Evolutionary conservation across 2,113 vertebrate genomes (phyloP), one percentile per base, ranked within the genome.

Genomic region (Silurus glanis): DNA sequence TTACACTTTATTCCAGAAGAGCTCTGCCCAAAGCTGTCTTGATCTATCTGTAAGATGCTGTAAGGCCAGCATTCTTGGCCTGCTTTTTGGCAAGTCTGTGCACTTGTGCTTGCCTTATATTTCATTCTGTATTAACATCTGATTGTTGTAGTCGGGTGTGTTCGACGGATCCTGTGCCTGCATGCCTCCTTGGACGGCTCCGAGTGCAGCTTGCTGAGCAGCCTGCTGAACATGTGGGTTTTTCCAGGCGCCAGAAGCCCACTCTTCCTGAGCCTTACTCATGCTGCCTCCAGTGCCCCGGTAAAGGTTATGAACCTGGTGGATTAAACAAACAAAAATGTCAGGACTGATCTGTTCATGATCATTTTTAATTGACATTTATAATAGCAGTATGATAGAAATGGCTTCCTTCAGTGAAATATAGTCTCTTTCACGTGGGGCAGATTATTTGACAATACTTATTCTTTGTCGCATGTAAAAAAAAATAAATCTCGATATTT

Each of bases 201-300:
- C 96, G 91, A 97, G 93, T 8, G 96, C 97, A 0, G 96, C 97
- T 5, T 94, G 96, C 93, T 98, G 97, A 0, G 97, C 97, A 0
- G 96, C 97, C 85, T 96, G 95, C 90, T 98, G 98, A 9, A 99
- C 96, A 0, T 99, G 97, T 0, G 98, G 97, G 84, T 97, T 99
- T 92, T 98, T 99, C 97, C 98, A 99, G 0, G 98, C 96, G 0
- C 98, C 98, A 0, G 97, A 97, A 87, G 97, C 89, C 97, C 97
- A 99, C 90, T 99, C 97, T 87, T 99, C 97, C 92, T 99, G 97
- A 0, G 98, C 98, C 93, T 98, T 99, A 94, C 96, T 96, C 95
- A 99, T 96, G 90, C 97, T 99, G 14, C 95, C 97, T 0, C 96
- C 98, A 0, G 95, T 97, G 67, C 98, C 98, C n/a, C 98, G 96